These are phyloP conservation scores for Physella acuta DNA, from an alignment of 1,140 invertebrate species.

Conservation along the genomic window DNA sequence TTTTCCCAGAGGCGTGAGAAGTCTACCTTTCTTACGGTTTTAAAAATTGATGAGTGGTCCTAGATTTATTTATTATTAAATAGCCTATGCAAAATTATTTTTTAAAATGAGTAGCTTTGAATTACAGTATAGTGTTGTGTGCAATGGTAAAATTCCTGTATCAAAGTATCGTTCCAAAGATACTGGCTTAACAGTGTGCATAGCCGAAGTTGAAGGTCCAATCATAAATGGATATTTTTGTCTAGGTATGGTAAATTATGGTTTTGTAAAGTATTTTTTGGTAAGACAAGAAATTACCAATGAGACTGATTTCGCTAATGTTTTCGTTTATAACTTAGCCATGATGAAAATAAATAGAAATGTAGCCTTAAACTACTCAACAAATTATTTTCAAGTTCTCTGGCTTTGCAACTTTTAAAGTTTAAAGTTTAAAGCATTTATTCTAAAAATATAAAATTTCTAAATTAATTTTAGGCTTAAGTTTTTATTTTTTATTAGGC, in stretches of 20 bases:
- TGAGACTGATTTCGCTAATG: neutral
- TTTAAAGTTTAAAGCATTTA: too few species aligned
- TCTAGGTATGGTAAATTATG: constrained; percentile 67
- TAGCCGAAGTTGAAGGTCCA: constrained; percentile 83
- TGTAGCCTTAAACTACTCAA: neutral
- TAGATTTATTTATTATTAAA: too few species aligned
- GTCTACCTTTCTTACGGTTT: too few species aligned
- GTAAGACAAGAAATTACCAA: neutral
- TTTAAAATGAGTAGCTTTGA: constrained; percentile 33
- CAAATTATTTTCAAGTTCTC: neutral
- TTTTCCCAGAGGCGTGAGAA: too few species aligned
- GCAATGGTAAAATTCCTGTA: constrained; percentile 67
- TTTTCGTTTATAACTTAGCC: neutral
- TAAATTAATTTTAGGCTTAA: too few species aligned
- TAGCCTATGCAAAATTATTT: too few species aligned
- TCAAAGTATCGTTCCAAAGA: constrained; percentile 78
- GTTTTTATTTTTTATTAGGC: too few species aligned
- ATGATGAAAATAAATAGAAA: neutral
- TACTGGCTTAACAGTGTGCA: constrained; percentile 77
- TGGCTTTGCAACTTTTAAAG: too few species aligned
- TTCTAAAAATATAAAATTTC: too few species aligned
- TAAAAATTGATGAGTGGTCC: too few species aligned
- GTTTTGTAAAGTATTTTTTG: neutral
- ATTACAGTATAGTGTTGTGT: constrained; percentile 44
- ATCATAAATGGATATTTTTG: constrained; percentile 83